Conservation (phyloP, 2,888 invertebrate species). For the Phortica magna region DNA sequence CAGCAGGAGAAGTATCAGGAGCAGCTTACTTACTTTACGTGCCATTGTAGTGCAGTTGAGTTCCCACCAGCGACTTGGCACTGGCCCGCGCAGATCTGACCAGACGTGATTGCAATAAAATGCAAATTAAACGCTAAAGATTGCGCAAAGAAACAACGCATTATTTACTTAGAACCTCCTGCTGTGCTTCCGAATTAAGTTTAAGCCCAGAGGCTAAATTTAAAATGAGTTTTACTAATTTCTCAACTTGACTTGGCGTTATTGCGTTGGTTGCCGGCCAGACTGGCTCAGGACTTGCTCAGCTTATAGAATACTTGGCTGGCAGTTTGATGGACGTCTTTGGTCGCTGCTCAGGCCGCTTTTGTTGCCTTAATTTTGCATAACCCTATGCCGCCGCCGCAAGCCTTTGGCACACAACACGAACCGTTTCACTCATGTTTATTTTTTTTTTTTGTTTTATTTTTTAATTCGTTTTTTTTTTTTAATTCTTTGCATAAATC, state of each 20-base stretch:
- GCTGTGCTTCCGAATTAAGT: slow-evolving; percentile 87
- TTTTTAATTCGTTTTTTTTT: slow-evolving; percentile 29
- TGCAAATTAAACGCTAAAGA: slow-evolving; percentile 76
- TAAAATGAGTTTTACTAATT: slow-evolving; percentile 79
- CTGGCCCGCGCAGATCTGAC: slow-evolving; percentile 30
- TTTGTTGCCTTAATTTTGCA: slow-evolving; percentile 43
- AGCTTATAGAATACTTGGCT: not conserved
- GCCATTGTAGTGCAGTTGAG: not conserved
- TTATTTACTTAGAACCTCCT: slow-evolving; percentile 81
- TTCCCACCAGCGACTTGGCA: not conserved
- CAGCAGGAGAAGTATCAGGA: not conserved
- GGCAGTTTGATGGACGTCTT: slow-evolving; percentile 58
- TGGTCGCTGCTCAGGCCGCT: slow-evolving; percentile 4
- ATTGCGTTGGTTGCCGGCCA: not conserved
- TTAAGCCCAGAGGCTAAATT: slow-evolving; percentile 85
- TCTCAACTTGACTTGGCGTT: slow-evolving; percentile 68
- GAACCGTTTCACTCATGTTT: no score
- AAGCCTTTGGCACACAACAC: slow-evolving; percentile 13
- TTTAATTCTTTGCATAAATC: slow-evolving; percentile 74
- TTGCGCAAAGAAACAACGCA: slow-evolving; percentile 71
- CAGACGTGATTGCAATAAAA: slow-evolving; percentile 68
- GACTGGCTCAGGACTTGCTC: not conserved
- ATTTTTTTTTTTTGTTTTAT: not conserved
- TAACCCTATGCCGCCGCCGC: slow-evolving; percentile 34
- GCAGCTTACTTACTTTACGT: no score